Conservation (phyloP, 2,888 invertebrate genomes). For the Temnothorax ravouxi region DNA sequence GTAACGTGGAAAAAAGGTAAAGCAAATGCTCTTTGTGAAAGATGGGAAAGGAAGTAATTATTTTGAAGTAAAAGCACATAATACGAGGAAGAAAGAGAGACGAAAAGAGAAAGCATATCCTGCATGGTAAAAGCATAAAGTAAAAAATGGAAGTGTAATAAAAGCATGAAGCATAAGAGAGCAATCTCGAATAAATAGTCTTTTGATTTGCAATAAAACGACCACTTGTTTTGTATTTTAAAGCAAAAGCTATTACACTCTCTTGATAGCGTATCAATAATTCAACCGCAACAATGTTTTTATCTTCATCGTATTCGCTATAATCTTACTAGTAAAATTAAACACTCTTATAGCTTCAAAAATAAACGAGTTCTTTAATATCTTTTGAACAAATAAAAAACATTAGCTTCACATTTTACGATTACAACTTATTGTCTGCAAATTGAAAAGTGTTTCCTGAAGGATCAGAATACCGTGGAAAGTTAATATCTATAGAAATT, state of each 20-base stretch:
- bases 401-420: not conserved
- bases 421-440: not conserved
- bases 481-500: not conserved
- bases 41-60: slow-evolving; percentile 17
- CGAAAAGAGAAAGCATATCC: slow-evolving; percentile 1
- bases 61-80: slow-evolving; percentile 20
- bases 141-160: slow-evolving; percentile 5
- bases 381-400: not conserved
- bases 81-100: not conserved
- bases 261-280: slow-evolving; percentile 14
- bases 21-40: slow-evolving; percentile 10
- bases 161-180: slow-evolving; percentile 4
- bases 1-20: not conserved
- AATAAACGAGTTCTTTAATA: not conserved
- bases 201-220: slow-evolving; percentile 12
- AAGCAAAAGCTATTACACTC: not conserved
- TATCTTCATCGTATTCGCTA: not conserved
- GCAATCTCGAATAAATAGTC: slow-evolving; percentile 14
- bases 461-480: not conserved
- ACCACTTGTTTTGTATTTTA: not conserved
- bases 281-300: not conserved
- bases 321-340: not conserved
- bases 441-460: not conserved
- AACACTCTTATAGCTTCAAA: not conserved
- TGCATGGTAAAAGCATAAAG: slow-evolving; percentile 23